A percentile compares a stretch with the other conserved stretches of the same genome.
Conservation (phyloP, 2,113 vertebrate species). For the Hippocampus guttulatus region DNA sequence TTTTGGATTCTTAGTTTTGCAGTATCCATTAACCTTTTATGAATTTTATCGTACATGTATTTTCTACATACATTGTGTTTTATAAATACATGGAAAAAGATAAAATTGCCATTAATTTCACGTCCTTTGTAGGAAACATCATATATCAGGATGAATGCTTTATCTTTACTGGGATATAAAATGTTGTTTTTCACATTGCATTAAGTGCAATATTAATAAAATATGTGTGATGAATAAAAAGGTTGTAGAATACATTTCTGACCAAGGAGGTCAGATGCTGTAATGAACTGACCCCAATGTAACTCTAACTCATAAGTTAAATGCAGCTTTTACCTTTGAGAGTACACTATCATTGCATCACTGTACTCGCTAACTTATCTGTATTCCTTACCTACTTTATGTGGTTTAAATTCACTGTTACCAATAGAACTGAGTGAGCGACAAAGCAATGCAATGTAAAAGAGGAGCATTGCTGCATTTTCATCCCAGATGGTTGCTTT, state of each 20-base stretch:
- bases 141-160: too few species aligned
- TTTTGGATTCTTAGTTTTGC: too few species aligned
- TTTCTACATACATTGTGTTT: background rate
- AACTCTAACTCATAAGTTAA: background rate
- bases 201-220: background rate
- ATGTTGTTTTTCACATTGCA: background rate
- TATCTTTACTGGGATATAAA: background rate
- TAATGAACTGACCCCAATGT: constrained; percentile 3
- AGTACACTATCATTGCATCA: background rate
- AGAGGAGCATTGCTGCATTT: constrained; percentile 26
- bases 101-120: background rate
- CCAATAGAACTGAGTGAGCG: constrained; percentile 28
- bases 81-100: background rate
- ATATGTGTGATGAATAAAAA: background rate
- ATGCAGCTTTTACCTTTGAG: constrained; percentile 15
- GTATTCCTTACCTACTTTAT: background rate
- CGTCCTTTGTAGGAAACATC: background rate
- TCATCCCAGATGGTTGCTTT: constrained; percentile 51
- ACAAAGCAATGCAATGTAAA: constrained; percentile 21
- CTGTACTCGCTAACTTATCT: background rate
- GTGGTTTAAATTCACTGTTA: background rate
- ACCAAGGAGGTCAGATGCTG: constrained; percentile 12
- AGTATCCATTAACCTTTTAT: background rate
- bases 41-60: background rate
- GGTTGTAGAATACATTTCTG: background rate